Base-by-base conservation (phyloP, 2,888 invertebrate species). In the Diplazon laetatorius region DNA sequence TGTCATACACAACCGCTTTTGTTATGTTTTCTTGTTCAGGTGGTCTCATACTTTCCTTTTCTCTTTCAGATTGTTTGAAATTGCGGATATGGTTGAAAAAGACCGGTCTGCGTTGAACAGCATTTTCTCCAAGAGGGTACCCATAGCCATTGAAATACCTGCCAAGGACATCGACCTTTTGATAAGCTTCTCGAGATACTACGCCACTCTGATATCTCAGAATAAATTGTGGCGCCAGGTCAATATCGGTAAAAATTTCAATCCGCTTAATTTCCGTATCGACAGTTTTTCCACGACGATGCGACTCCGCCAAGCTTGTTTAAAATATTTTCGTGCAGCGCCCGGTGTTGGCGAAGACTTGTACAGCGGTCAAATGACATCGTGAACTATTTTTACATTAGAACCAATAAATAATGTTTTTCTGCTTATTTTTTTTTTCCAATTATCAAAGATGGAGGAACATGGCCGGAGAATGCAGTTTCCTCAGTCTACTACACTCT, bases 21-120 rank as follows among this genome's bases (percentile, higher is more conserved):
- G 10, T 55, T 20, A 37, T 2, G 10, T 42, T 59, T 22, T 16
- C 48, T 57, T 59, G 10, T 30, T 39, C 1, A n/a, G n/a, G n/a
- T n/a, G n/a, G n/a, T n/a, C n/a, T n/a, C n/a, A n/a, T n/a, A n/a
- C n/a, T 50, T 48, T 12, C 8, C 14, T 52, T 37, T 12, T 42
- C 2, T 22, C 60, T 39, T 9, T 0, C 59, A 78, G 78, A 12
- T 74, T 78, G 3, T 78, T 70, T 20, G 78, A 78, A 71, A 74
- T 78, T 30, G 74, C 78, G 8, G 74, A 79, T 72, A 79, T 79
- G 75, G 72, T 79, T 2, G 79, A 79, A 9, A 76, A 76, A 25
- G 79, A 79, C 46, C 20, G 79, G 25, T 9, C 46, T 6, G 74
- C 70, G 12, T 55, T 78, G 48, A 78, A 78, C 39, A 12, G 37